Conservation (phyloP, 1,140 invertebrate species). For the Aphis craccivora region DNA sequence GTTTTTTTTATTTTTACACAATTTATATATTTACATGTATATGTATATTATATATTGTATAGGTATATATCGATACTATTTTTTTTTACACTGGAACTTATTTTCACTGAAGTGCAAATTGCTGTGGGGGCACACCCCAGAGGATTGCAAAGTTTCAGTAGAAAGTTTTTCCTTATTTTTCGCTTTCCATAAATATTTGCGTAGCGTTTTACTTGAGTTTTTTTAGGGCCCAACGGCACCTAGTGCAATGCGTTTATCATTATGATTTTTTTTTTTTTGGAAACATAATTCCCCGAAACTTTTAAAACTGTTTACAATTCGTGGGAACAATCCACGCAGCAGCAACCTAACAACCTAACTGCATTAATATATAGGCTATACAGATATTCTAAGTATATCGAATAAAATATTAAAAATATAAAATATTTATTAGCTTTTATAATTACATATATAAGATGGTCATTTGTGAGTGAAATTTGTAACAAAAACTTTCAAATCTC, state of each 20-base stretch:
- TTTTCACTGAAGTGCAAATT: slow-evolving; percentile 37
- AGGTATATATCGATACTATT: too few relatives aligned
- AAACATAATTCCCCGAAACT: not conserved
- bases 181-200: slow-evolving; percentile 15
- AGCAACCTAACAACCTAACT: not conserved
- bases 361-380: too few relatives aligned
- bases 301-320: not conserved
- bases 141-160: slow-evolving; percentile 31
- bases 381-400: too few relatives aligned
- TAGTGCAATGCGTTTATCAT: slow-evolving; percentile 16
- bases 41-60: too few relatives aligned
- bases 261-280: not conserved
- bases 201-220: not conserved
- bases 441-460: too few relatives aligned
- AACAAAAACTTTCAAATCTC: too few relatives aligned
- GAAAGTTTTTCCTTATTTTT: slow-evolving; percentile 23
- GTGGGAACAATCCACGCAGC: not conserved
- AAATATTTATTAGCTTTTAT: too few relatives aligned
- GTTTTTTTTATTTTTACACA: not conserved
- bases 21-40: too few relatives aligned
- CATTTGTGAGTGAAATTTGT: too few relatives aligned
- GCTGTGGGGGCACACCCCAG: not conserved
- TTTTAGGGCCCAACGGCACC: slow-evolving; percentile 7
- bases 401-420: too few relatives aligned
- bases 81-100: not conserved